Conservation (phyloP, 2,797 vertebrate species). For the Poecilia picta region DNA sequence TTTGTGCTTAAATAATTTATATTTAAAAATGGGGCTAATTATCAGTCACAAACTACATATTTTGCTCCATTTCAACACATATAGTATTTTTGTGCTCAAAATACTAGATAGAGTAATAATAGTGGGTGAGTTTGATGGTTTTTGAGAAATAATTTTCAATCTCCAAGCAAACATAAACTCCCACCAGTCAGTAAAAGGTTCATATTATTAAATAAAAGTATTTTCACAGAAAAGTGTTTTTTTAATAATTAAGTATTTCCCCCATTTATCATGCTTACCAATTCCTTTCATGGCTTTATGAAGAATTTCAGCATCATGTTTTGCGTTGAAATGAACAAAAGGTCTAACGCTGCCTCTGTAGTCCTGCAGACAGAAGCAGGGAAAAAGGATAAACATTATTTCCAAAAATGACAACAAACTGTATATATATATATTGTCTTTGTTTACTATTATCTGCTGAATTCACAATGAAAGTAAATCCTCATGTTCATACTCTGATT, state of each 20-base stretch:
- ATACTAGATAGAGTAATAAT: too few species aligned
- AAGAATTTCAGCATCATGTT: constrained; percentile 90
- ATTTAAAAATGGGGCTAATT: not conserved
- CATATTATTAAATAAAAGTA: not conserved
- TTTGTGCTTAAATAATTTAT: not conserved
- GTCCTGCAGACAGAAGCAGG: constrained; percentile 54
- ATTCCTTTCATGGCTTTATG: constrained; percentile 97
- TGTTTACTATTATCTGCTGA: not conserved
- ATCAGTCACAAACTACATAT: not conserved
- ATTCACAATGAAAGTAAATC: not conserved
- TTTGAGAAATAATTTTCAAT: not conserved
- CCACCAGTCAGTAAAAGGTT: not conserved
- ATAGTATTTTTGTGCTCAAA: not conserved
- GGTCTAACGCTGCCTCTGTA: constrained; percentile 82
- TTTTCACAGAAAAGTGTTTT: not conserved
- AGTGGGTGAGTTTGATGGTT: not conserved
- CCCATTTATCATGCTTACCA: constrained; percentile 75
- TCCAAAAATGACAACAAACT: not conserved
- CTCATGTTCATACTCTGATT: not conserved
- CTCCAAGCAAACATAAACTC: not conserved
- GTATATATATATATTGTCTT: not conserved
- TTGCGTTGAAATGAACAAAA: constrained; percentile 88
- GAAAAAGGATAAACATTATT: not conserved
- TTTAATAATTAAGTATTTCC: not conserved
- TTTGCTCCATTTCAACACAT: not conserved